A percentile compares a stretch with the other conserved stretches of the same genome.
These are phyloP conservation scores for Labeo catla DNA, from an alignment of 2,113 vertebrate species.

Conservation along the genomic window DNA sequence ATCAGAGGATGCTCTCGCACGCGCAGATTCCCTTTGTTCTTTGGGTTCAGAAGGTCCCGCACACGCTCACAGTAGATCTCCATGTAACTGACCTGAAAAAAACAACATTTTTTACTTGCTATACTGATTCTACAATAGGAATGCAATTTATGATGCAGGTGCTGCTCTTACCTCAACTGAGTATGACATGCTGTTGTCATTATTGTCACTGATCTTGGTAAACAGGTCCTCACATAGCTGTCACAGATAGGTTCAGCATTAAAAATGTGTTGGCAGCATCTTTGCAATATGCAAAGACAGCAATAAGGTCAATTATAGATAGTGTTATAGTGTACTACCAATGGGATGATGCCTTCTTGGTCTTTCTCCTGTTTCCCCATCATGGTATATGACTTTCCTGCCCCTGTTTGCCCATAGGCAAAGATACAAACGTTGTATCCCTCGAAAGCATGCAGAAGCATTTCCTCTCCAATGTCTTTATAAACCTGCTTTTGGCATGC, in stretches of 20 bases:
- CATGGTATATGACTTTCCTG: conserved; percentile 98
- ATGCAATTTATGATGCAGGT: neutral
- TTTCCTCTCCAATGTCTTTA: conserved; percentile 94
- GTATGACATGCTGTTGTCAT: conserved; percentile 91
- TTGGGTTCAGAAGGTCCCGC: conserved; percentile 95
- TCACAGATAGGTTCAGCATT: conserved; percentile 26
- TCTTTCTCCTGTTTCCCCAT: conserved; percentile 96
- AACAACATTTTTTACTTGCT: neutral
- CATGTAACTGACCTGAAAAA: conserved; percentile 94
- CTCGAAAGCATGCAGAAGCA: conserved; percentile 95
- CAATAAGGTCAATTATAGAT: neutral
- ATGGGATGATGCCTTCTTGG: conserved; percentile 94
- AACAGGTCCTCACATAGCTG: conserved; percentile 98
- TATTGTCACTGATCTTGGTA: conserved; percentile 90
- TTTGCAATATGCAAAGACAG: neutral
- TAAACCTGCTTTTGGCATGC: conserved; percentile 96
- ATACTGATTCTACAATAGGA: neutral
- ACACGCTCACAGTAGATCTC: conserved; percentile 98
- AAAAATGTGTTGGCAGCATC: neutral
- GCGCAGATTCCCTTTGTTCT: conserved; percentile 95
- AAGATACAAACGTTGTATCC: conserved; percentile 99
- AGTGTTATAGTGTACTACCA: conserved; percentile 72
- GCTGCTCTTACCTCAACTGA: conserved; percentile 89
- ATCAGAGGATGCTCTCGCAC: conserved; percentile 95
- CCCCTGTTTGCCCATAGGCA: conserved; percentile 94